phyloP scores from a whole-genome alignment of 2,113 vertebrate genomes.

The Columba livia region DNA sequence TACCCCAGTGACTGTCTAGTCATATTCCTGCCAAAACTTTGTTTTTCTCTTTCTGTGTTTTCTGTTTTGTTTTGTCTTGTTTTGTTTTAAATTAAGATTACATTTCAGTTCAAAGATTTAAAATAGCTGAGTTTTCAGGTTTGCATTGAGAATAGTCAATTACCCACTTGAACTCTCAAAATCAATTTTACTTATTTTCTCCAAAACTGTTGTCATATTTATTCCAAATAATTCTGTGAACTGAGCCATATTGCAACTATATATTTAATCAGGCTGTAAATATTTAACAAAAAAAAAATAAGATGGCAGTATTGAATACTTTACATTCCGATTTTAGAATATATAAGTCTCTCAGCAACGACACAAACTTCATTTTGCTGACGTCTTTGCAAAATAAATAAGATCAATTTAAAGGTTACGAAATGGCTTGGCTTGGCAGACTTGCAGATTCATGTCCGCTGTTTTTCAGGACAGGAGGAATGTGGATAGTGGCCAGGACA shows the following conservation, averaged over 20 bases:
- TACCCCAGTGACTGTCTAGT: conserved; percentile 3
- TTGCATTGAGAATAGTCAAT: background rate
- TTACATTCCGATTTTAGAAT: background rate
- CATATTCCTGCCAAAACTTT: conserved; percentile 47
- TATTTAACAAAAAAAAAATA: background rate
- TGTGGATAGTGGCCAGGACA: conserved; percentile 48
- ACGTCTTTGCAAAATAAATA: background rate
- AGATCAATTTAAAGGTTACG: background rate
- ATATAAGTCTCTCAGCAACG: background rate
- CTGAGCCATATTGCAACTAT: background rate
- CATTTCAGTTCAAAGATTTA: conserved; percentile 22
- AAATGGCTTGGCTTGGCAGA: conserved; percentile 12
- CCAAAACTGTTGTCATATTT: background rate
- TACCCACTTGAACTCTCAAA: background rate
- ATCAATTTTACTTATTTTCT: background rate
- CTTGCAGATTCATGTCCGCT: conserved; percentile 40
- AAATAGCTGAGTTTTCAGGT: background rate
- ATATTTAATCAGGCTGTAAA: background rate
- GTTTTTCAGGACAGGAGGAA: conserved; percentile 48
- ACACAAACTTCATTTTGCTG: background rate
- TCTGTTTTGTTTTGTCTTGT: conserved; percentile 19
- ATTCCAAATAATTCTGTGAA: background rate
- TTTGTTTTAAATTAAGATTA: conserved; percentile 26
- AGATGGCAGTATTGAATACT: background rate
- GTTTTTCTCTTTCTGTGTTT: conserved; percentile 53